Conservation (phyloP, 2,113 vertebrate genomes). For the Solenodon paradoxus region DNA sequence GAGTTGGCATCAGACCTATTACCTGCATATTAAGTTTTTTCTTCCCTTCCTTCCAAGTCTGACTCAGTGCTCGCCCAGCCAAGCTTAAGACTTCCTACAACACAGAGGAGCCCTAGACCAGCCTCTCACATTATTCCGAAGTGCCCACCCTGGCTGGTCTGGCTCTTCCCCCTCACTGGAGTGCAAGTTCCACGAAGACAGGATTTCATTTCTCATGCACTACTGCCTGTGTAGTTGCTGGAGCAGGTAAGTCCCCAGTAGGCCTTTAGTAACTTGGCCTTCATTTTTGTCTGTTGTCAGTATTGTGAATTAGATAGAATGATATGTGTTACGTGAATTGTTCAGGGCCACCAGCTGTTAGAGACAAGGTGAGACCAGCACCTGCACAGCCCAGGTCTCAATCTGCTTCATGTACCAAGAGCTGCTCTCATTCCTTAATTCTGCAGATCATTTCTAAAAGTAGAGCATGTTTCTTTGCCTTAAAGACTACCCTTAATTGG, state of each 20-base stretch:
- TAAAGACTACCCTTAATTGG: background rate
- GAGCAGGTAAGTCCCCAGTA: background rate
- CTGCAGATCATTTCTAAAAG: background rate
- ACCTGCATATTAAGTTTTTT: background rate
- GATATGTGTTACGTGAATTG: background rate
- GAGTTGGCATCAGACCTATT: background rate
- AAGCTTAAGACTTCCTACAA: no score
- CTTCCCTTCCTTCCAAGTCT: background rate
- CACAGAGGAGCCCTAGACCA: no score
- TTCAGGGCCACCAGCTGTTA: background rate
- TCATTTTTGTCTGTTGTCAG: background rate
- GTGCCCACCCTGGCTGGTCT: no score
- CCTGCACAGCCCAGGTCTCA: background rate
- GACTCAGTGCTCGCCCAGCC: no score
- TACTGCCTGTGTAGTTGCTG: background rate
- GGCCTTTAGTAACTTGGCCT: background rate
- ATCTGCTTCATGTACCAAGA: background rate
- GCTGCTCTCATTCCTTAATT: background rate
- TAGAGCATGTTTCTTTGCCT: background rate
- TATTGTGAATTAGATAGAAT: background rate
- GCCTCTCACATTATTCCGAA: no score
- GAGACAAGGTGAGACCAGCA: slow-evolving; percentile 11
- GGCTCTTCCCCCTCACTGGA: background rate
- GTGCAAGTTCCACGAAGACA: background rate
- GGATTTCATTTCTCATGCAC: background rate